Conservation (phyloP, 2,113 vertebrate genomes). For the Dascyllus trimaculatus region DNA sequence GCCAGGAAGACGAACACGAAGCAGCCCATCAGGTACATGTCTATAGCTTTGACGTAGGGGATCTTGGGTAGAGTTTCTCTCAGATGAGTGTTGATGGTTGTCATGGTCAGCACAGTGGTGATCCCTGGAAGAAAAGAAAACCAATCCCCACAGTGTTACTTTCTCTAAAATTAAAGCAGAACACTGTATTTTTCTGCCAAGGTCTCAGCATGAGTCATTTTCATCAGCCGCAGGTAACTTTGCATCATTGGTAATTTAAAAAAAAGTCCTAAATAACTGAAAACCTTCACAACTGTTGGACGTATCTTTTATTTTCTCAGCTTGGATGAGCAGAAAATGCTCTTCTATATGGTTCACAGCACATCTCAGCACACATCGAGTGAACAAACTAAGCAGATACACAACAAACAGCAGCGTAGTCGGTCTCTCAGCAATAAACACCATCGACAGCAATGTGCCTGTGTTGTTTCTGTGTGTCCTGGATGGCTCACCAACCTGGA, state of each 20-base stretch:
- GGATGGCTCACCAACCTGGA: conserved; percentile 50
- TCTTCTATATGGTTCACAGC: conserved; percentile 26
- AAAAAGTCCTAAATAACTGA: background rate
- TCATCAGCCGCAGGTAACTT: conserved; percentile 2
- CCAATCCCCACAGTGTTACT: conserved; percentile 11
- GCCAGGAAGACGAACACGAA: conserved; percentile 97
- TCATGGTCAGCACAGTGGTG: conserved; percentile 96
- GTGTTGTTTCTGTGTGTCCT: conserved; percentile 49
- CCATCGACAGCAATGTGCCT: conserved; percentile 48
- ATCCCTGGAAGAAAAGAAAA: conserved; percentile 86
- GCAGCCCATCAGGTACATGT: conserved; percentile 97
- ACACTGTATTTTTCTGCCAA: background rate
- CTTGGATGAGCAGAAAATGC: conserved; percentile 18
- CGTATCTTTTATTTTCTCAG: conserved; percentile 3
- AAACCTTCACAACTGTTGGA: background rate
- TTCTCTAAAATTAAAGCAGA: conserved; percentile 15
- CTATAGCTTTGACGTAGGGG: conserved; percentile 95
- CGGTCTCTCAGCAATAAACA: conserved; percentile 43
- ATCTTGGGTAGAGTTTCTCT: conserved; percentile 95
- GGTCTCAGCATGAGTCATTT: conserved; percentile 9
- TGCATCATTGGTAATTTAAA: background rate
- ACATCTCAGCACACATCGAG: conserved; percentile 7
- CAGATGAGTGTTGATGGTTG: conserved; percentile 95
- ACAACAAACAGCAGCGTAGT: conserved; percentile 31
- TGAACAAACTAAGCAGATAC: conserved; percentile 37